These are phyloP conservation scores for Ctenochaetus hawaiiensis DNA, from an alignment of 2,797 vertebrate genomes.

Conservation along the genomic window DNA sequence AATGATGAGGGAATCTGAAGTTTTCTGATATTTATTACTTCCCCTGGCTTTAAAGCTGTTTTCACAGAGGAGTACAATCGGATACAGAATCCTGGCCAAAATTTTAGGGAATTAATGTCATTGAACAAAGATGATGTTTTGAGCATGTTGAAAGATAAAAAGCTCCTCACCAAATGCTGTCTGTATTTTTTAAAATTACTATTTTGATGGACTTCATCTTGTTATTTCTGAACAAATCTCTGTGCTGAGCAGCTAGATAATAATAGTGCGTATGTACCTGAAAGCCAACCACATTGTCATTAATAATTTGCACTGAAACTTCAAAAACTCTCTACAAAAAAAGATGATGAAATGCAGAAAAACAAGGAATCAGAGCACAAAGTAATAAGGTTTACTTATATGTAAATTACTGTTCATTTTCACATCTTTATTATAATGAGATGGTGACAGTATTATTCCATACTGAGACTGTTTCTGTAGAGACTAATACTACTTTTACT, in stretches of 20 bases:
- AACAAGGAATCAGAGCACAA: slow-evolving; percentile 1
- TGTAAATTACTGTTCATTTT: slow-evolving; percentile 23
- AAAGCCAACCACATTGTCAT: slow-evolving; percentile 63
- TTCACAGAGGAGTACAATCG: too few relatives aligned
- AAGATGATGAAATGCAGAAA: slow-evolving; percentile 1
- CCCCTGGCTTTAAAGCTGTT: too few relatives aligned
- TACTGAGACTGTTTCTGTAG: background rate
- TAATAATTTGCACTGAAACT: slow-evolving; percentile 55
- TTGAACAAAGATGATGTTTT: background rate
- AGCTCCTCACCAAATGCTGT: slow-evolving; percentile 38
- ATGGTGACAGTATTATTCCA: background rate
- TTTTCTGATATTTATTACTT: too few relatives aligned
- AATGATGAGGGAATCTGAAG: too few relatives aligned
- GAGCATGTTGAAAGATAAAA: slow-evolving; percentile 25
- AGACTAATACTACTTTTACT: background rate
- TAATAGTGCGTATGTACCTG: slow-evolving; percentile 50
- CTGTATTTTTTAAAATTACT: slow-evolving; percentile 56
- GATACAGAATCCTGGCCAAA: too few relatives aligned
- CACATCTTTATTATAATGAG: slow-evolving; percentile 10
- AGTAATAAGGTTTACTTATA: slow-evolving; percentile 5
- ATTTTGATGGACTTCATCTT: slow-evolving; percentile 53
- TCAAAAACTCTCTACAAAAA: slow-evolving; percentile 13
- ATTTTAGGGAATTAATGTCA: too few relatives aligned
- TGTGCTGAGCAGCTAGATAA: slow-evolving; percentile 50
- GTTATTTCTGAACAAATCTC: slow-evolving; percentile 40